Evolutionary conservation across 1,140 invertebrate species (phyloP).

Genomic region (Drosophila aff.): DNA sequence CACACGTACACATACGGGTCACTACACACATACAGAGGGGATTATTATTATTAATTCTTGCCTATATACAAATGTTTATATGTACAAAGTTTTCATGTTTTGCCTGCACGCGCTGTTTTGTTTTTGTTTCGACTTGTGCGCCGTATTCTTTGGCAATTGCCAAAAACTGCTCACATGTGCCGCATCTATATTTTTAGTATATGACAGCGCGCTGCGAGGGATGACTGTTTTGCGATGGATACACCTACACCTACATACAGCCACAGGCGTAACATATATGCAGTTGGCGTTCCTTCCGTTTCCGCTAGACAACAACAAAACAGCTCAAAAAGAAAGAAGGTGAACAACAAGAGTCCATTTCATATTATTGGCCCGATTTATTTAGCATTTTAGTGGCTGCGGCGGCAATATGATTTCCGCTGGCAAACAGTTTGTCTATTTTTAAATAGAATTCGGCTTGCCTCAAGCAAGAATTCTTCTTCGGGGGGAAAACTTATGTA

Average conservation of each 20-base stretch:
- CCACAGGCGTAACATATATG: conserved; percentile 25
- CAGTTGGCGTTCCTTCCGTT: conserved; percentile 68
- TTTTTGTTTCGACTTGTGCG: conserved; percentile 35
- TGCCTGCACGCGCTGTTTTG: conserved; percentile 57
- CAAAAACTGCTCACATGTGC: conserved; percentile 64
- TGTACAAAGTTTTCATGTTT: conserved; percentile 57
- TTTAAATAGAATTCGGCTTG: conserved; percentile 73
- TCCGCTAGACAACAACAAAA: conserved; percentile 46
- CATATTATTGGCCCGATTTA: conserved; percentile 49
- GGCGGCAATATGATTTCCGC: conserved; percentile 71
- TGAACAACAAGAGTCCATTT: conserved; percentile 31
- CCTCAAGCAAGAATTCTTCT: conserved; percentile 37
- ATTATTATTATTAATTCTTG: conserved; percentile 35
- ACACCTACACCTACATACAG: conserved; percentile 10
- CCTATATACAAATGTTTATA: conserved; percentile 10
- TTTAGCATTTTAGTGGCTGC: conserved; percentile 53
- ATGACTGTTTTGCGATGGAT: conserved; percentile 40
- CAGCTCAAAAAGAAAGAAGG: background rate
- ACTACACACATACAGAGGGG: conserved; percentile 25
- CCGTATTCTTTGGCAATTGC: conserved; percentile 52
- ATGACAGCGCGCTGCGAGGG: conserved; percentile 26
- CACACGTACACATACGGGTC: conserved; percentile 44
- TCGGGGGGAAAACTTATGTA: conserved; percentile 45
- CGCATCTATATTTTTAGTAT: conserved; percentile 34
- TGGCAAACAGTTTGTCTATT: conserved; percentile 63